Percentiles rank a stretch among this genome's conserved stretches.
phyloP scores from a whole-genome alignment of 2,113 vertebrate species.

The Pygathrix nemaeus region DNA sequence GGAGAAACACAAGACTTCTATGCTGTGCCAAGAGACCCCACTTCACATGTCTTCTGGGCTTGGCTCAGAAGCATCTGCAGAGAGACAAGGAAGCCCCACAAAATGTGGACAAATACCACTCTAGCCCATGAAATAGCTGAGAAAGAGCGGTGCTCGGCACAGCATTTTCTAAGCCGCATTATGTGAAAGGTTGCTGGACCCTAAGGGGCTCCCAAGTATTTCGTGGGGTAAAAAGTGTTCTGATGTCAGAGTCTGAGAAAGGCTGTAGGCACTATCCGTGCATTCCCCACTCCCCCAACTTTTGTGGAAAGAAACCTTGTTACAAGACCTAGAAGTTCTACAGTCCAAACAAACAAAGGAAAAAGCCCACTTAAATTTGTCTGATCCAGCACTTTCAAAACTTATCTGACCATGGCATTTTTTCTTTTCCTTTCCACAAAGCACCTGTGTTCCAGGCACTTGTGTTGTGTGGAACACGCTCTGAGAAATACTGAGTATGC shows the following conservation, averaged over 20 bases:
- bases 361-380: neutral
- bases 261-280: neutral
- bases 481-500: neutral
- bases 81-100: neutral
- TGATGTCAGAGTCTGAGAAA: neutral
- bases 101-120: neutral
- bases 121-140: neutral
- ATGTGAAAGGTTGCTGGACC: neutral
- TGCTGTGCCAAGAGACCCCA: neutral
- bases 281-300: rapidly evolving
- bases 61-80: neutral
- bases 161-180: neutral
- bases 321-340: neutral
- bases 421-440: neutral
- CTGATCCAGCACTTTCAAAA: neutral
- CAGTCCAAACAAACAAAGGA: neutral
- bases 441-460: too few relatives aligned
- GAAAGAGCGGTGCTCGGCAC: neutral
- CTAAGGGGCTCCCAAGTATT: neutral
- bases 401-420: neutral
- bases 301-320: neutral
- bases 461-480: neutral
- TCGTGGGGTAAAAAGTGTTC: neutral
- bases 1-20: neutral
- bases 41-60: neutral